Conservation (phyloP, 2,113 vertebrate species). For the Chitala chitala region DNA sequence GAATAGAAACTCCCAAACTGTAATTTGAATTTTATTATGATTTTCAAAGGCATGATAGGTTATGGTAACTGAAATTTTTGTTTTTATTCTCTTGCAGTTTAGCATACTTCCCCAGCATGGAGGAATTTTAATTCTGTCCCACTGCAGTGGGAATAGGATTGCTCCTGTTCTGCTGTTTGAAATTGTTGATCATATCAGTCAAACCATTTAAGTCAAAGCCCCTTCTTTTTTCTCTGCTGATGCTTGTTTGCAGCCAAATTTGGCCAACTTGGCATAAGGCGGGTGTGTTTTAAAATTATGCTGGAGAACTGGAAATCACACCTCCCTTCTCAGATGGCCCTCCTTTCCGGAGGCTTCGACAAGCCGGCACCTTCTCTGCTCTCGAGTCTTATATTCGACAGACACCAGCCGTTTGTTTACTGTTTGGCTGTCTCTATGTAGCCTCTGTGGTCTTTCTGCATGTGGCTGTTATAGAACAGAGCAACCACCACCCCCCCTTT, state of each 20-base stretch:
- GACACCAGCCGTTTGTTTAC: background rate
- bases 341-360: background rate
- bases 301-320: background rate
- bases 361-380: background rate
- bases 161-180: background rate
- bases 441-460: constrained; percentile 8
- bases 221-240: background rate
- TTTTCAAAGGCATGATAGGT: background rate
- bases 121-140: background rate
- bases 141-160: background rate
- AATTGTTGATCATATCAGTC: background rate
- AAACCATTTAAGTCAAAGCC: background rate
- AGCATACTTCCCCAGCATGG: background rate
- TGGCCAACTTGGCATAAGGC: background rate
- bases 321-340: background rate
- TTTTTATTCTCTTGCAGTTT: background rate
- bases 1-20: background rate
- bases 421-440: background rate
- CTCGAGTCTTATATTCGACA: background rate
- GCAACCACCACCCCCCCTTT: background rate
- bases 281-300: background rate
- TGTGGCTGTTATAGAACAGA: background rate
- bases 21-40: background rate
- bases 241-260: background rate
- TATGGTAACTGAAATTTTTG: background rate